These are phyloP conservation scores for Burhinus oedicnemus DNA, from an alignment of 2,113 vertebrate species.

Conservation along the genomic window DNA sequence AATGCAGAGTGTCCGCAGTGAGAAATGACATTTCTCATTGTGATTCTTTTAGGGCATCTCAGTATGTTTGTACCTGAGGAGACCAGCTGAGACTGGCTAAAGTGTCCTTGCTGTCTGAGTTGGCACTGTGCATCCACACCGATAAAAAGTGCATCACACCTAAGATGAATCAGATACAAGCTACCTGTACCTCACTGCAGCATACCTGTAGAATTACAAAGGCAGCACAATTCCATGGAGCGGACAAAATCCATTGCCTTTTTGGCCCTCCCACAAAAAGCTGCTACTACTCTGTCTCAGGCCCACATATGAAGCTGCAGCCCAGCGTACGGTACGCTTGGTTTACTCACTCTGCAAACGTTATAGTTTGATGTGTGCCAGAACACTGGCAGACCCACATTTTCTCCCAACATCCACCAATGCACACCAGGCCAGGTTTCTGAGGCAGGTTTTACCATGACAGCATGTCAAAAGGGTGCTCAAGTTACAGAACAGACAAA, in stretches of 20 bases:
- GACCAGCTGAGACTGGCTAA: background rate
- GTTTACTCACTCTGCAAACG: background rate
- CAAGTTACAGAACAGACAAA: background rate
- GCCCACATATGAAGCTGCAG: background rate
- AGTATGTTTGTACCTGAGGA: background rate
- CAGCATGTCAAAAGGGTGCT: background rate
- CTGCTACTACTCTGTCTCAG: background rate
- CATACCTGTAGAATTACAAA: background rate
- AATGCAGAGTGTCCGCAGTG: background rate
- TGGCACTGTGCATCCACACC: background rate
- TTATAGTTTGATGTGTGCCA: background rate
- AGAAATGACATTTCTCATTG: background rate
- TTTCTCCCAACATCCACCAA: background rate
- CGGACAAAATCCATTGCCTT: background rate
- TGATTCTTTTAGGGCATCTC: background rate
- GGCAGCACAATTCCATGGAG: background rate
- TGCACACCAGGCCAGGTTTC: background rate
- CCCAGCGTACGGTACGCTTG: fast-evolving
- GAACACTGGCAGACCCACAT: background rate
- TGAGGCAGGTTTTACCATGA: background rate
- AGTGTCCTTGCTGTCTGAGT: background rate
- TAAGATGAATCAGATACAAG: background rate
- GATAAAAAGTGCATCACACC: background rate
- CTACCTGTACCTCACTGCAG: background rate
- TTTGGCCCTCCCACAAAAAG: background rate